These are phyloP conservation scores for Xylota segnis DNA, from an alignment of 2,888 invertebrate species.

Conservation along the genomic window DNA sequence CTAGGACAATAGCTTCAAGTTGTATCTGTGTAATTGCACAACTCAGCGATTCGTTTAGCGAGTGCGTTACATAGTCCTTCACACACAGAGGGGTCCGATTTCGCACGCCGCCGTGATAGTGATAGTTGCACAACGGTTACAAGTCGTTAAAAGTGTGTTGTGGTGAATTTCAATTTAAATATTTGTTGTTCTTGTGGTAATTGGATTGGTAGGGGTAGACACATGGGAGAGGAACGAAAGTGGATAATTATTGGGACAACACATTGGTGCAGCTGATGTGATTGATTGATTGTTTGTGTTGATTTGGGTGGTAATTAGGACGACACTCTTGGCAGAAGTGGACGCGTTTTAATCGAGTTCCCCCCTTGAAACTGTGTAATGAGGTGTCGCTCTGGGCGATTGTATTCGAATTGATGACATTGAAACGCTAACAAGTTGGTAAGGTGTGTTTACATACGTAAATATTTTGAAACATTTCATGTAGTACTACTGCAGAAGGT, in stretches of 20 bases:
- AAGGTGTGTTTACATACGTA: slow-evolving; percentile 1
- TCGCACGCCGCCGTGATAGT: neutral
- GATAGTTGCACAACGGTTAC: slow-evolving; percentile 4
- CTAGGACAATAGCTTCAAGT: slow-evolving; percentile 60
- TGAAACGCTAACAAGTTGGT: neutral
- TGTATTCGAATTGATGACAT: neutral
- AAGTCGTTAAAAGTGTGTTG: slow-evolving; percentile 40
- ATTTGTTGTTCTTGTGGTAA: slow-evolving; percentile 37
- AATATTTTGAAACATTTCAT: slow-evolving; percentile 1
- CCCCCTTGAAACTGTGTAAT: neutral
- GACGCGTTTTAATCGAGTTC: neutral
- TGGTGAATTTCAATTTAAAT: slow-evolving; percentile 43
- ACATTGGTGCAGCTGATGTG: slow-evolving; percentile 13
- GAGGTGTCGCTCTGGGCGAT: neutral
- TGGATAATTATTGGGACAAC: slow-evolving; percentile 1
- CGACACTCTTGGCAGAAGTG: slow-evolving; percentile 26
- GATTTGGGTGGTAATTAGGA: slow-evolving; percentile 33
- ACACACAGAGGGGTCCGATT: neutral
- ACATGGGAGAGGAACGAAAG: slow-evolving; percentile 7
- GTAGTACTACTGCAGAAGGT: neutral
- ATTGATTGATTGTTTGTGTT: slow-evolving; percentile 33
- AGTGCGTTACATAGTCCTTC: slow-evolving; percentile 6
- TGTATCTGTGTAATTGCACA: slow-evolving; percentile 40
- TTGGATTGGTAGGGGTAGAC: slow-evolving; percentile 17
- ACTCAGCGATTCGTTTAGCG: slow-evolving; percentile 7